Evolutionary conservation across 2,797 vertebrate species (phyloP), one percentile per base, ranked within the genome.

Genomic region (Merluccius polli): DNA sequence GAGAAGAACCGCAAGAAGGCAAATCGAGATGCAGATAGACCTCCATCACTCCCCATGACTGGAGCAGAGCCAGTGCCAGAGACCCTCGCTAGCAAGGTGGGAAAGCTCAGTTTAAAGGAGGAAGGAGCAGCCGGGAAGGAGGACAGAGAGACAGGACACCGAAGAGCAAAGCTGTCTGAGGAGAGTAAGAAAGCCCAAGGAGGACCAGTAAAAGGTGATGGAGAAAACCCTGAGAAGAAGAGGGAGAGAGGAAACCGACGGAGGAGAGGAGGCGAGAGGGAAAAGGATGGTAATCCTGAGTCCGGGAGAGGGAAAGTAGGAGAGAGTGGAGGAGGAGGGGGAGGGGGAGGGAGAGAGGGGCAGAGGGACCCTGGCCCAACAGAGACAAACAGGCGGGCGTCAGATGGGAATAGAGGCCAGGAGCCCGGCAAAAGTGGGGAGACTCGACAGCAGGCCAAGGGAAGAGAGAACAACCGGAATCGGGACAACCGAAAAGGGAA

Each of bases 21-120:
- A 73, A 74, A 24, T 38, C 52, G 33, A 73, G 81, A 82, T 70
- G 18, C 71, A 2, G 79, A 81, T 48, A 87, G 79, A 63, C 76
- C 78, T 35, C 32, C 70, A 29, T 74, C 79, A 75, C 73, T 84
- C 0, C 41, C 80, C 2, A 76, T 85, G 63, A 63, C 65, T 0
- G 70, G 81, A 1, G 75, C 94, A 0, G 93, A 96, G 73, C 69
- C 70, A 0, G 71, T 79, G 1, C 74, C 94, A 0, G 93, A 96
- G 72, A 95, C 92, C 74, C 79, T 95, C 16, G 79, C 86, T 0
- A 77, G 31, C 35, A 94, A 92, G 87, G 85, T 95, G 32, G 93
- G 95, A 86, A 92, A 93, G 35, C 91, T 97, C 70, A 93, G 78
- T 63, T 71, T 97, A 9, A 89, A 84, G 70, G 68, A 41, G 71